Evolutionary conservation across 2,888 invertebrate genomes (phyloP).

Genomic region (Nymphalis polychloros): DNA sequence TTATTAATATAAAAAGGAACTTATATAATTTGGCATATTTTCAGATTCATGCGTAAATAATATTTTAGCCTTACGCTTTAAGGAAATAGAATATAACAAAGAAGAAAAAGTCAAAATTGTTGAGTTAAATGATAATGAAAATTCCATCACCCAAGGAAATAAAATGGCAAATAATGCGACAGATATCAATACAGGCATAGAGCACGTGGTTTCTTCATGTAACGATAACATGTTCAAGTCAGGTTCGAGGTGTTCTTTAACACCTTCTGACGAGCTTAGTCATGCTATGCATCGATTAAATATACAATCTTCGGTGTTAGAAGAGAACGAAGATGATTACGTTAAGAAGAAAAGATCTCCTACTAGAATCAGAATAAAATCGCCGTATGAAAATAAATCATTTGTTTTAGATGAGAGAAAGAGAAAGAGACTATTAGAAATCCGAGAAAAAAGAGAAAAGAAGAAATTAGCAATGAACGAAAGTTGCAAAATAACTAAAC

Average conservation of each 20-base stretch:
- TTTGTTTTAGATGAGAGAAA: constrained; percentile 66
- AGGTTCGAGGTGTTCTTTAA: constrained; percentile 43
- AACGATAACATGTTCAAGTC: constrained; percentile 19
- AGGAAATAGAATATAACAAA: constrained; percentile 12
- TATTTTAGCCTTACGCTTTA: constrained; percentile 15
- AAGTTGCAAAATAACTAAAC: constrained; percentile 59
- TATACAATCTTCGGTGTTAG: constrained; percentile 52
- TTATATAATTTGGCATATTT: not conserved
- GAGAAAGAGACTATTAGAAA: constrained; percentile 66
- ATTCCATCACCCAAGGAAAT: not conserved
- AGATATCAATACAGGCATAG: not conserved
- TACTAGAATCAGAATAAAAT: constrained; percentile 62
- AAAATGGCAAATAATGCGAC: not conserved
- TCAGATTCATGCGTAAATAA: constrained; percentile 26
- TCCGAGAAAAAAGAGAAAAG: constrained; percentile 65
- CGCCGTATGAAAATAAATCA: constrained; percentile 72
- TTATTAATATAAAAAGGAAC: not conserved
- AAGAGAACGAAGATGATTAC: constrained; percentile 54
- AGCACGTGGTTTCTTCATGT: not conserved
- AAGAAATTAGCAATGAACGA: constrained; percentile 64
- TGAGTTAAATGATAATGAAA: constrained; percentile 26
- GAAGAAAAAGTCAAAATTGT: constrained; percentile 20
- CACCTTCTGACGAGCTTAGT: constrained; percentile 53
- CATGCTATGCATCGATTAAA: constrained; percentile 56
- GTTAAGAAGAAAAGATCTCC: constrained; percentile 57